These are phyloP conservation scores for Spondyliosoma cantharus DNA, from an alignment of 2,797 vertebrate genomes.

Conservation along the genomic window DNA sequence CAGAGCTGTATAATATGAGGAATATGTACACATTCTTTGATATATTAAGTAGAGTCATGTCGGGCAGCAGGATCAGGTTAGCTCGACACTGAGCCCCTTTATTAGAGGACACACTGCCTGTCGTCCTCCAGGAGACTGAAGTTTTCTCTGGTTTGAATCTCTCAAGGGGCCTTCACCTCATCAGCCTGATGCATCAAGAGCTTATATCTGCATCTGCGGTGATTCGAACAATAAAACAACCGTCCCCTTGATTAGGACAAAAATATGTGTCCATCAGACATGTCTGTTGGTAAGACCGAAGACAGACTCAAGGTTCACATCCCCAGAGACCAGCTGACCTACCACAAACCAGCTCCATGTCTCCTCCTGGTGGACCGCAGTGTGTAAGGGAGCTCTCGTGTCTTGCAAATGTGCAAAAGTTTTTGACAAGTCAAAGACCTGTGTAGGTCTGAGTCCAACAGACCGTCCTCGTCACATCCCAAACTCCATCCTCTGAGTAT, in stretches of 20 bases:
- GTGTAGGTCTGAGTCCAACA: slow-evolving; percentile 30
- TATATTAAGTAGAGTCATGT: slow-evolving; percentile 47
- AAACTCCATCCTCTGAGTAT: slow-evolving; percentile 38
- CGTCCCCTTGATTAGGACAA: neutral
- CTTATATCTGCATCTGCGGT: neutral
- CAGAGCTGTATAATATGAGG: slow-evolving; percentile 54
- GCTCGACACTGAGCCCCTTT: slow-evolving; percentile 35
- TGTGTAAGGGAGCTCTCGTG: slow-evolving; percentile 31
- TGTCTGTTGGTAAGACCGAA: neutral
- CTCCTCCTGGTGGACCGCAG: slow-evolving; percentile 54
- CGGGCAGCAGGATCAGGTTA: slow-evolving; percentile 65
- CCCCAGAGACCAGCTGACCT: neutral
- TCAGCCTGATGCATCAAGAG: neutral
- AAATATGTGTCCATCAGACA: neutral
- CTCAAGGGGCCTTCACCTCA: neutral
- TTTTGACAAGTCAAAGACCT: slow-evolving; percentile 44
- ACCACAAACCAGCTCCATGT: slow-evolving; percentile 14
- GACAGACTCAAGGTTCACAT: neutral
- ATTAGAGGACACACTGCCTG: slow-evolving; percentile 1
- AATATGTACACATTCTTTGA: slow-evolving; percentile 58
- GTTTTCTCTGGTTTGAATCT: slow-evolving; percentile 4
- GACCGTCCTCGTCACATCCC: slow-evolving; percentile 16
- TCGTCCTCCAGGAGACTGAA: slow-evolving; percentile 2
- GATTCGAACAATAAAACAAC: neutral
- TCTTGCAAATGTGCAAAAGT: slow-evolving; percentile 70